phyloP scores from a whole-genome alignment of 2,797 vertebrate genomes.

The Carcharodon carcharias region DNA sequence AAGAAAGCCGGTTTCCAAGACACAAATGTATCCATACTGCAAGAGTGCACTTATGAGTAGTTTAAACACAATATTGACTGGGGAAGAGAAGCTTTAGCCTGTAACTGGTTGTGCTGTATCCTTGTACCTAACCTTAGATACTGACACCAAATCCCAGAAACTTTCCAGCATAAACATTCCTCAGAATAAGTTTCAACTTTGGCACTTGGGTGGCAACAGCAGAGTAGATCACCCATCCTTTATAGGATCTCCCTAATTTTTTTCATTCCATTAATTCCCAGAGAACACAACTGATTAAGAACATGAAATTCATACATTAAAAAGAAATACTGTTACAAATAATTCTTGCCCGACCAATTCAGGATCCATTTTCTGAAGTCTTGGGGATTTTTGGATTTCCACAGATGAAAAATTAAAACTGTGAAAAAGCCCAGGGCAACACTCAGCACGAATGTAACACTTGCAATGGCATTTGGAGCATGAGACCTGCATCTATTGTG shows the following conservation, averaged over 20 bases:
- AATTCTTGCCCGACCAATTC: background rate
- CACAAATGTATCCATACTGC: background rate
- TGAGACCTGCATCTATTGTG: background rate
- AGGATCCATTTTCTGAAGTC: background rate
- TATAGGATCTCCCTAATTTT: background rate
- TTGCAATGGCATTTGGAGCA: background rate
- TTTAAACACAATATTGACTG: background rate
- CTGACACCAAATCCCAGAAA: background rate
- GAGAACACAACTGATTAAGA: background rate
- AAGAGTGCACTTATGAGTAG: background rate
- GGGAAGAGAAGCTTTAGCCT: background rate
- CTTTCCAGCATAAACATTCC: background rate
- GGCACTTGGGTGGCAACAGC: background rate
- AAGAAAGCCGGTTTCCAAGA: background rate
- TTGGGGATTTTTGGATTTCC: background rate
- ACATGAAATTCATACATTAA: background rate
- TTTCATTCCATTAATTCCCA: background rate
- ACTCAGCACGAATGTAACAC: background rate
- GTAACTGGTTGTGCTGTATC: background rate
- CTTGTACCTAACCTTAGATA: background rate
- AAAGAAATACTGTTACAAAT: background rate
- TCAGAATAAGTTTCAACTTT: background rate
- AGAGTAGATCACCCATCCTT: background rate
- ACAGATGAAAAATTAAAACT: background rate
- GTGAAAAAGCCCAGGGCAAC: background rate